Percentiles rank a stretch among this genome's conserved stretches.
These are phyloP conservation scores for Corvus hawaiiensis DNA, from an alignment of 2,113 vertebrate species.

Conservation along the genomic window DNA sequence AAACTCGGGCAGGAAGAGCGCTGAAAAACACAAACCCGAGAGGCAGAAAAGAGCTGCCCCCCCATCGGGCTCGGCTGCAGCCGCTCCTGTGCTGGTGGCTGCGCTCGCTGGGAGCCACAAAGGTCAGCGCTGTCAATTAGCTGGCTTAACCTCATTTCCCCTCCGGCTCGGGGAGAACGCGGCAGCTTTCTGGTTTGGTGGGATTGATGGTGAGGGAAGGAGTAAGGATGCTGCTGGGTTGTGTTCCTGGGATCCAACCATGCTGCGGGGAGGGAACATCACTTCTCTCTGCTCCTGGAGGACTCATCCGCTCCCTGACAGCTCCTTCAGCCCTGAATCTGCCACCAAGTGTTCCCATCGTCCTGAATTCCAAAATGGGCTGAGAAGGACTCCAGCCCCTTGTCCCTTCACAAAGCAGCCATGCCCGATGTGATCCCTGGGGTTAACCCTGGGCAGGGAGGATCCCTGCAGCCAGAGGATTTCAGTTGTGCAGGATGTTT, in stretches of 20 bases:
- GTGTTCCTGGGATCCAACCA: background rate
- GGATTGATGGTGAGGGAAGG: background rate
- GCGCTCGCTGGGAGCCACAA: background rate
- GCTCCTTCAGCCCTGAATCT: background rate
- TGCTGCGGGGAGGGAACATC: no score
- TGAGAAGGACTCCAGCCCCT: background rate
- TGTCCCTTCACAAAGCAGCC: background rate
- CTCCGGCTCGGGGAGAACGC: background rate
- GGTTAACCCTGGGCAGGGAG: background rate
- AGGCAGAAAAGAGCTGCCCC: background rate
- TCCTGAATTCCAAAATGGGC: background rate
- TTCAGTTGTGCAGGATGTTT: background rate
- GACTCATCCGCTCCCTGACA: background rate
- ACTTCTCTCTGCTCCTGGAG: background rate
- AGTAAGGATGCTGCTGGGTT: background rate
- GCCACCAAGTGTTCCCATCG: background rate
- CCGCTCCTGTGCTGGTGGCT: constrained; percentile 49
- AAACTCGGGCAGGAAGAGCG: background rate
- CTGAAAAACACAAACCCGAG: background rate
- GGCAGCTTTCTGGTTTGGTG: background rate
- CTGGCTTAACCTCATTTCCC: constrained; percentile 54
- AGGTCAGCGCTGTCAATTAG: constrained; percentile 54
- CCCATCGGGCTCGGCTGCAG: background rate
- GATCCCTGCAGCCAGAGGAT: background rate
- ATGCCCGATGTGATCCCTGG: background rate